phyloP scores from a whole-genome alignment of 2,888 invertebrate species.

The Gnatocerus cornutus region DNA sequence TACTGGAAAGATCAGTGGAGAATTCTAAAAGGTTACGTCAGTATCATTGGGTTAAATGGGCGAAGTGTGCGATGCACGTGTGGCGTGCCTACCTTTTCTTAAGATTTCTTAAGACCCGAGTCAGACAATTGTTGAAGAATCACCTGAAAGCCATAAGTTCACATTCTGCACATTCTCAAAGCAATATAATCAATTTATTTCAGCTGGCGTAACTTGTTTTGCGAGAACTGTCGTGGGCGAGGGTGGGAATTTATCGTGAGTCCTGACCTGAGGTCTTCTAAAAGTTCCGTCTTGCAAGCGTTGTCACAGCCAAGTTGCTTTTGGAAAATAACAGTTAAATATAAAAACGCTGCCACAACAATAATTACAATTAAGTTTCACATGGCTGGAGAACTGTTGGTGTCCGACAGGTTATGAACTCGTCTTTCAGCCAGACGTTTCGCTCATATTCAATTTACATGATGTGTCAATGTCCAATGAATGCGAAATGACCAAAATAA shows the following conservation, averaged over 20 bases:
- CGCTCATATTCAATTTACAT: neutral
- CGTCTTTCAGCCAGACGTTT: too few species aligned
- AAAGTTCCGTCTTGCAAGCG: conserved; percentile 1
- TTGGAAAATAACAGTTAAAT: neutral
- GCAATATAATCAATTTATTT: conserved; percentile 53
- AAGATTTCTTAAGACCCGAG: conserved; percentile 43
- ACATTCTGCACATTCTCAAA: conserved; percentile 51
- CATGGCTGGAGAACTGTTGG: too few species aligned
- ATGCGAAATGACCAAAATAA: too few species aligned
- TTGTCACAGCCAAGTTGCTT: conserved; percentile 5
- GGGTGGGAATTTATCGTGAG: conserved; percentile 46
- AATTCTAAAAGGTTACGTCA: conserved; percentile 15
- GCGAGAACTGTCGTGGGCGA: conserved; percentile 43
- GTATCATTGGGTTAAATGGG: conserved; percentile 30
- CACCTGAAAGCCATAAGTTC: conserved; percentile 52
- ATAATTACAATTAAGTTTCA: too few species aligned
- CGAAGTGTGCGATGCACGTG: conserved; percentile 56
- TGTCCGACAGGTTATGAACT: too few species aligned
- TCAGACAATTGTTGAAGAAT: conserved; percentile 51
- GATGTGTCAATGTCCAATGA: conserved; percentile 6
- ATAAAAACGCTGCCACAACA: too few species aligned
- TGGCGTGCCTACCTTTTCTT: conserved; percentile 43
- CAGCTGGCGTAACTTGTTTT: conserved; percentile 52
- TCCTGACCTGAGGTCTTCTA: conserved; percentile 41
- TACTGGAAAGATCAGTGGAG: neutral